A percentile compares a stretch with the other conserved stretches of the same genome.
These are phyloP conservation scores for Hassar affinis DNA, from an alignment of 2,113 vertebrate genomes.

Conservation along the genomic window DNA sequence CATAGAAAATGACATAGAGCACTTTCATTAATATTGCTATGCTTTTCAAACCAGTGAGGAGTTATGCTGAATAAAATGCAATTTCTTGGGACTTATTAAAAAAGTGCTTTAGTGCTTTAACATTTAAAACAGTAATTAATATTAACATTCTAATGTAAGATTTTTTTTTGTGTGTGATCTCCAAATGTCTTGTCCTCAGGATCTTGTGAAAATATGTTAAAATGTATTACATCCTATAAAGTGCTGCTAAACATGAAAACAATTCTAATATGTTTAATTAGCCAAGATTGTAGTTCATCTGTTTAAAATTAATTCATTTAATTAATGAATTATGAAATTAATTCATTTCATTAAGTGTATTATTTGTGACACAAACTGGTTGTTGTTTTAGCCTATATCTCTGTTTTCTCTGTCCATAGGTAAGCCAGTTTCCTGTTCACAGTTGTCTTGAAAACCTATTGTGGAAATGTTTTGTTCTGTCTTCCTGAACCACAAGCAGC, in stretches of 20 bases:
- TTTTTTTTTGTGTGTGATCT: neutral
- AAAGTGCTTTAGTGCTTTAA: neutral
- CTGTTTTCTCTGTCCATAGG: conserved; percentile 41
- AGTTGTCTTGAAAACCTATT: conserved; percentile 36
- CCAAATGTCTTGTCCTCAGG: neutral
- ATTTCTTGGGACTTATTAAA: neutral
- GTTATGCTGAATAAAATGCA: neutral
- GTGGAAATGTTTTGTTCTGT: conserved; percentile 17
- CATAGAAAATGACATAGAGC: neutral
- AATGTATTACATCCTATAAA: neutral
- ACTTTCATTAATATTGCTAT: neutral
- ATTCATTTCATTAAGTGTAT: neutral
- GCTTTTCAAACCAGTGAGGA: neutral
- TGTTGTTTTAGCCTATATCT: neutral
- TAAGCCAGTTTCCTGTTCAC: conserved; percentile 45
- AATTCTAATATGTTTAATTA: neutral
- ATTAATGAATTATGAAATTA: too few relatives aligned
- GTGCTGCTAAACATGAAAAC: neutral
- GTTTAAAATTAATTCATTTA: neutral
- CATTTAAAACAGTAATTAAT: neutral
- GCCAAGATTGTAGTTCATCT: neutral
- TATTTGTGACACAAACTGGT: neutral
- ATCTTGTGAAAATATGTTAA: neutral
- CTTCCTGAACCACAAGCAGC: conserved; percentile 13
- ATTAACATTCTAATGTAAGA: neutral